Evolutionary conservation across 2,797 vertebrate genomes (phyloP).

Genomic region (Microcaecilia unicolor): DNA sequence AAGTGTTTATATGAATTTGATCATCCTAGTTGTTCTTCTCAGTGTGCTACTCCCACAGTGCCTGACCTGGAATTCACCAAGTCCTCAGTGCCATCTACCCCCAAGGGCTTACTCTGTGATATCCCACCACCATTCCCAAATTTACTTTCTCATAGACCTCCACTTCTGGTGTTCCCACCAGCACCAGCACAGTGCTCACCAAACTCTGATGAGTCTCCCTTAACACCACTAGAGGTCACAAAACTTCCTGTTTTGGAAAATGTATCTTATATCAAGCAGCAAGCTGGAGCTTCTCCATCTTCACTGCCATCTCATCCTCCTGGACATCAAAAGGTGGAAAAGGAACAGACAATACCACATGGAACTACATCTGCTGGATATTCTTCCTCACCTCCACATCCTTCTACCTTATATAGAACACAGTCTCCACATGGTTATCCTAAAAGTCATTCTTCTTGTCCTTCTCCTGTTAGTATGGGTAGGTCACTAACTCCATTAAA

Average conservation of each 20-base stretch:
- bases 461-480: slow-evolving; percentile 93
- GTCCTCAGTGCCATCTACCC: slow-evolving; percentile 72
- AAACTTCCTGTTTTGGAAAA: slow-evolving; percentile 89
- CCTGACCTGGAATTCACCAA: slow-evolving; percentile 81
- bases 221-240: slow-evolving; percentile 86
- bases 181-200: slow-evolving; percentile 93
- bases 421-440: slow-evolving; percentile 81
- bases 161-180: slow-evolving; percentile 89
- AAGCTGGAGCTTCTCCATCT: slow-evolving; percentile 69
- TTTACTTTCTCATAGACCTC: slow-evolving; percentile 87
- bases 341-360: slow-evolving; percentile 71
- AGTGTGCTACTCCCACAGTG: slow-evolving; percentile 86
- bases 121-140: slow-evolving; percentile 97
- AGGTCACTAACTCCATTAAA: slow-evolving; percentile 91
- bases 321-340: slow-evolving; percentile 69
- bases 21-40: slow-evolving; percentile 80
- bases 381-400: slow-evolving; percentile 86
- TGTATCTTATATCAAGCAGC: slow-evolving; percentile 83
- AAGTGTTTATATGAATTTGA: slow-evolving; percentile 62
- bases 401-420: slow-evolving; percentile 85
- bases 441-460: slow-evolving; percentile 90
- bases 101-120: slow-evolving; percentile 85
- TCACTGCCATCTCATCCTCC: slow-evolving; percentile 58
- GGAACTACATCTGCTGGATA: slow-evolving; percentile 75
- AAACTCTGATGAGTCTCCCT: slow-evolving; percentile 93